phyloP scores from a whole-genome alignment of 53 echinoderm and acorn worm species.

The Apostichopus leukothele region DNA sequence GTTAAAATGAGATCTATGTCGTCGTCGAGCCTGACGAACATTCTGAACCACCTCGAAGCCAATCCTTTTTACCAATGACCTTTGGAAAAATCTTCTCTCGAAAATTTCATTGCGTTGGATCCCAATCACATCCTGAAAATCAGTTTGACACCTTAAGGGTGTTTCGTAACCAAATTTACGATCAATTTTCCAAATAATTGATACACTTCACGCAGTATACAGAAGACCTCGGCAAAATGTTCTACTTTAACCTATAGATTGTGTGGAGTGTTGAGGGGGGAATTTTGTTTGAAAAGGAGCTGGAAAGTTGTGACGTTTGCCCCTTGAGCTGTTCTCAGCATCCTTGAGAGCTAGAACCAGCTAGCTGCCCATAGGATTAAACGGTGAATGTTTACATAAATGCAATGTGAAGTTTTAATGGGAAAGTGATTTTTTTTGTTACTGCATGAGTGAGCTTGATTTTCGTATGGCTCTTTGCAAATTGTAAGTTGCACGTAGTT shows the following conservation, averaged over 20 bases:
- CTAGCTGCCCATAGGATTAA: not conserved
- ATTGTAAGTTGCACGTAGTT: not conserved
- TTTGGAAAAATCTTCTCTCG: not conserved
- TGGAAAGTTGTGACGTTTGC: not conserved
- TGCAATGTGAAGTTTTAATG: slow-evolving; percentile 3
- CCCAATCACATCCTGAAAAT: not conserved
- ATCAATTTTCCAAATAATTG: not conserved
- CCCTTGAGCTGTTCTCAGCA: not conserved
- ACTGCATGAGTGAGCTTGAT: not conserved
- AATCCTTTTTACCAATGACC: not conserved
- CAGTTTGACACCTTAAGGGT: not conserved
- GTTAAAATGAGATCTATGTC: not conserved
- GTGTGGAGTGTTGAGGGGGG: not conserved
- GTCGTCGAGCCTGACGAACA: not conserved
- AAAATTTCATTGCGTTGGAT: not conserved
- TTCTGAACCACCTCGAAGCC: not conserved
- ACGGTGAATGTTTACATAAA: not conserved
- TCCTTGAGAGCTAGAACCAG: not conserved
- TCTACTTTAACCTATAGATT: not conserved
- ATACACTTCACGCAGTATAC: not conserved
- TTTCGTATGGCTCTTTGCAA: not conserved
- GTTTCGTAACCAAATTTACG: not conserved
- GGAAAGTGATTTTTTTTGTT: not conserved
- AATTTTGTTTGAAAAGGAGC: too few species aligned
- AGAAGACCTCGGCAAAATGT: not conserved